phyloP scores from a whole-genome alignment of 2,888 invertebrate genomes.

The Rhynchonema sp. region DNA sequence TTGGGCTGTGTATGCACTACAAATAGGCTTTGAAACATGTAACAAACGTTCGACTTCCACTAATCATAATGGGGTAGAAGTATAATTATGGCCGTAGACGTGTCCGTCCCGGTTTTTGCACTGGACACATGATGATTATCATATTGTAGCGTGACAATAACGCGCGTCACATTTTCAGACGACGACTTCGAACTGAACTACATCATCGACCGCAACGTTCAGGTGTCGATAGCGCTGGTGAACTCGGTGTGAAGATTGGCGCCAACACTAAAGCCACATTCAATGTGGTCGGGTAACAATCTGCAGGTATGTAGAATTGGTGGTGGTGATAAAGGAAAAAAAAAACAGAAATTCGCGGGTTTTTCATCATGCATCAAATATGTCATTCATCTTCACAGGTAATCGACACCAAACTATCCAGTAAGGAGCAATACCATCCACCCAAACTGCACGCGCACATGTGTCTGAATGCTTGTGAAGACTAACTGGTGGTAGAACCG shows the following conservation, averaged over 20 bases:
- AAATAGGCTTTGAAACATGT: too few relatives aligned
- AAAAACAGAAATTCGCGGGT: background rate
- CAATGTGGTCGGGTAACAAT: background rate
- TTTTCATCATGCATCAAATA: too few relatives aligned
- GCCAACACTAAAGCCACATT: slow-evolving; percentile 8
- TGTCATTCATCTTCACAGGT: too few relatives aligned
- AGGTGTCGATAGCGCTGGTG: slow-evolving; percentile 13
- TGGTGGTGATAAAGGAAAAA: background rate
- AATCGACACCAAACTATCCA: background rate
- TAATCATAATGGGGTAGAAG: too few relatives aligned
- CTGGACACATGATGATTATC: too few relatives aligned
- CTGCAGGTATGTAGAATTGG: background rate
- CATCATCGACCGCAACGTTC: slow-evolving; percentile 8
- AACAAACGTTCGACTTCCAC: too few relatives aligned
- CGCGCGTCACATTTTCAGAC: slow-evolving; percentile 3
- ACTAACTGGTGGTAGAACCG: background rate
- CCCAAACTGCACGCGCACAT: background rate
- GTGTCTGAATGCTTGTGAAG: background rate
- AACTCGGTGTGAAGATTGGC: too few relatives aligned
- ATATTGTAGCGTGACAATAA: too few relatives aligned
- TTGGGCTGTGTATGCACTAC: too few relatives aligned
- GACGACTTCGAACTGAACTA: slow-evolving; percentile 11
- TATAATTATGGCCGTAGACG: too few relatives aligned
- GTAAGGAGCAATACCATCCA: background rate
- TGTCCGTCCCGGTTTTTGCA: too few relatives aligned